These are phyloP conservation scores for Eublepharis macularius DNA, from an alignment of 2,113 vertebrate species.

Conservation along the genomic window DNA sequence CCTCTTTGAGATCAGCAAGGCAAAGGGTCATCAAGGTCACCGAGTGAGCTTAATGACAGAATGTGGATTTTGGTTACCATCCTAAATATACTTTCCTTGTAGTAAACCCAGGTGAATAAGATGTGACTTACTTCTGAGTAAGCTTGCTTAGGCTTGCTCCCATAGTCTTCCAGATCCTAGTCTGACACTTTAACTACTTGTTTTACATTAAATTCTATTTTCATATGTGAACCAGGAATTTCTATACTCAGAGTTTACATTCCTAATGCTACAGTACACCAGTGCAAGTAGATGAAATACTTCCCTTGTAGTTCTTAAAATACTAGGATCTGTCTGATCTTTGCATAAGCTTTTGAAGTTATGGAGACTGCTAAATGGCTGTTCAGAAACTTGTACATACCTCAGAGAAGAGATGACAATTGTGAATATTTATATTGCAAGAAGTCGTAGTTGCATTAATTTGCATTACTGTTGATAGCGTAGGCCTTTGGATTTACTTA, in stretches of 20 bases:
- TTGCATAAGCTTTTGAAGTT: not conserved
- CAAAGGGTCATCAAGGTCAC: no score
- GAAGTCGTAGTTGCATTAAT: constrained; percentile 57
- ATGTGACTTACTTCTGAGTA: no score
- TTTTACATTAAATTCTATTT: no score
- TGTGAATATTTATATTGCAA: constrained; percentile 60
- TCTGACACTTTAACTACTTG: no score
- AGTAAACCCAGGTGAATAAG: no score
- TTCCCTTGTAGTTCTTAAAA: not conserved
- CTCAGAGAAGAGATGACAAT: constrained; percentile 22
- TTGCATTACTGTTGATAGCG: constrained; percentile 52
- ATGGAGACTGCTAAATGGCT: not conserved
- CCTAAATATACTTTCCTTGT: no score
- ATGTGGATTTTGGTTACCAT: no score
- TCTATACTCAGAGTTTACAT: not conserved
- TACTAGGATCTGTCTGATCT: constrained; percentile 19
- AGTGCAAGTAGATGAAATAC: not conserved
- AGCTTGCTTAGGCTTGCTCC: no score
- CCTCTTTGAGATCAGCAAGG: no score
- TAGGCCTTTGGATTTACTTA: constrained; percentile 62
- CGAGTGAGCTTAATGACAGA: no score
- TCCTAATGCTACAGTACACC: not conserved
- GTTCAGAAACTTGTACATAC: constrained; percentile 27
- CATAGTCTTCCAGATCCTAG: no score
- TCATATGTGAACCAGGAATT: not conserved